A percentile compares a stretch with the other conserved stretches of the same genome.
phyloP scores from a whole-genome alignment of 2,888 invertebrate species.

The Nebria brevicollis region DNA sequence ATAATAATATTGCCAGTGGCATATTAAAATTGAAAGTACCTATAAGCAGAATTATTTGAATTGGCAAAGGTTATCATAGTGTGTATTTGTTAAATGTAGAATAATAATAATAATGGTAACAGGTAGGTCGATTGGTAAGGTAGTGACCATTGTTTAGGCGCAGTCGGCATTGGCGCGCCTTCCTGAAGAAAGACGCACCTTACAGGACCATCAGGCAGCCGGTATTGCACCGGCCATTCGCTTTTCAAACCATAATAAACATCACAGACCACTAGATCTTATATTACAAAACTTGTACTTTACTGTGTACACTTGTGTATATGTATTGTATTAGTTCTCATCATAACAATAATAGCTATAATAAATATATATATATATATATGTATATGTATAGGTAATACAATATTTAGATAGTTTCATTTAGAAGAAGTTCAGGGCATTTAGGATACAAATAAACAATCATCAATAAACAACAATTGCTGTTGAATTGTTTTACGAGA shows the following conservation, averaged over 20 bases:
- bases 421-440: background rate
- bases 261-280: background rate
- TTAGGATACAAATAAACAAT: background rate
- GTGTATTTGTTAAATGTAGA: background rate
- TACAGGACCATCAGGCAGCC: background rate
- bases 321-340: background rate
- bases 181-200: background rate
- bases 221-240: background rate
- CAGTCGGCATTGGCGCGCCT: constrained; percentile 1
- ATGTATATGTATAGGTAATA: background rate
- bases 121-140: constrained; percentile 1
- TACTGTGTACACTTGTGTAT: background rate
- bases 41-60: background rate
- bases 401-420: background rate
- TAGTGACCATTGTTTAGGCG: background rate
- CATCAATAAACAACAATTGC: background rate
- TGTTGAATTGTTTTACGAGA: background rate
- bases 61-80: background rate
- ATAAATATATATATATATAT: background rate
- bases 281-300: background rate
- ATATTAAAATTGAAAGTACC: background rate
- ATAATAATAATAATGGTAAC: background rate
- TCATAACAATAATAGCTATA: background rate
- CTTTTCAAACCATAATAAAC: background rate
- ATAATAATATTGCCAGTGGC: background rate